Conservation (phyloP, 2,888 invertebrate genomes). For the Microctonus brassicae region DNA sequence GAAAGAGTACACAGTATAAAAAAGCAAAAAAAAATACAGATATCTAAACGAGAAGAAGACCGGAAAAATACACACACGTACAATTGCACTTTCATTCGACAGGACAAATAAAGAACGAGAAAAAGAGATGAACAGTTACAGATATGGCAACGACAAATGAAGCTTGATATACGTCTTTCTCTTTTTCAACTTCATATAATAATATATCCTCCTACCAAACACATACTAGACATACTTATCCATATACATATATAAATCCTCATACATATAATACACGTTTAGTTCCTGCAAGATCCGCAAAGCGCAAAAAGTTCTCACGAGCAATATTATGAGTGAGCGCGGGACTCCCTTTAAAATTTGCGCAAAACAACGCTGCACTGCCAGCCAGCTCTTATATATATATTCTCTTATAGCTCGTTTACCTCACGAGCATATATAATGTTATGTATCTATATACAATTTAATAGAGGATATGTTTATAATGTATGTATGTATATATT, state of each 20-base stretch:
- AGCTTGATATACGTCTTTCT: not conserved
- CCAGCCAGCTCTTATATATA: not conserved
- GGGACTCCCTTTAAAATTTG: constrained; percentile 30
- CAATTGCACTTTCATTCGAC: not conserved
- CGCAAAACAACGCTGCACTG: constrained; percentile 19
- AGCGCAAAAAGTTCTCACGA: constrained; percentile 43
- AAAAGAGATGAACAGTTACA: not conserved
- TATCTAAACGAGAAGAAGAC: not conserved
- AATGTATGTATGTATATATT: not conserved
- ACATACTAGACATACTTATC: not conserved
- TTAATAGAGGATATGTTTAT: not conserved
- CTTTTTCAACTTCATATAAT: not conserved
- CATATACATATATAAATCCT: not conserved
- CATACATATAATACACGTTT: constrained; percentile 1
- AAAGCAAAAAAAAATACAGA: not conserved
- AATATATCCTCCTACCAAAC: not conserved
- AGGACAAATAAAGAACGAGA: not conserved
- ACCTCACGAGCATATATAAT: not conserved
- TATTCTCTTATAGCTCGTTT: constrained; percentile 14
- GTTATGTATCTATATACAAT: not conserved
- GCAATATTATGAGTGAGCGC: constrained; percentile 7
- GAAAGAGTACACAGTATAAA: not conserved
- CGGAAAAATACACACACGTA: not conserved
- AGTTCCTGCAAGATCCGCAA: not conserved
- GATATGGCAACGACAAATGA: not conserved